Conservation (phyloP, 2,797 vertebrate species). For the Allochrocebus solatus region DNA sequence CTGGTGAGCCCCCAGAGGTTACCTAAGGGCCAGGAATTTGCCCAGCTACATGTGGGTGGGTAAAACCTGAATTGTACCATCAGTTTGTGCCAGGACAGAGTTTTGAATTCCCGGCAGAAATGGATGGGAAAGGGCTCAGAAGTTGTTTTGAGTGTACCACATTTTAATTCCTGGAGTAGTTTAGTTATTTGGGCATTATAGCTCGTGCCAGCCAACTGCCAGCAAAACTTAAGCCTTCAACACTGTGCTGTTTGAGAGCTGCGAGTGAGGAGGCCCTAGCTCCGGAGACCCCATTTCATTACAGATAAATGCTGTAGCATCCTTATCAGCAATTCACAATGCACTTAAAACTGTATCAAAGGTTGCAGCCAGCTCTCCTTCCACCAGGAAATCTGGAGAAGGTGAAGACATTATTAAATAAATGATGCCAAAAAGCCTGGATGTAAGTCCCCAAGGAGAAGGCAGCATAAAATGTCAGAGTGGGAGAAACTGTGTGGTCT, state of each 20-base stretch:
- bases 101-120: constrained; percentile 53
- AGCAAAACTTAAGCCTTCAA: constrained; percentile 21
- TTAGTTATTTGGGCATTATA: constrained; percentile 3
- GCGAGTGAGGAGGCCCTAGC: neutral
- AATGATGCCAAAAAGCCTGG: constrained; percentile 19
- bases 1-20: neutral
- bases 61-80: neutral
- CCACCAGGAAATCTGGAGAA: constrained; percentile 38
- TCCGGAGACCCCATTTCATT: constrained; percentile 31
- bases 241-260: neutral
- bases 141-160: neutral
- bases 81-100: constrained; percentile 1
- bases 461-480: constrained; percentile 46
- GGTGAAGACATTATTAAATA: neutral
- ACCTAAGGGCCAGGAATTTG: neutral
- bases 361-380: constrained; percentile 11
- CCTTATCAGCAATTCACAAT: neutral
- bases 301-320: neutral
- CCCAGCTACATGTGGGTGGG: neutral
- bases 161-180: constrained; percentile 38
- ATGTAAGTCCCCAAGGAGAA: neutral
- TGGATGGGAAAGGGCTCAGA: constrained; percentile 18
- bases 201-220: neutral
- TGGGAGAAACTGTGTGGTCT: neutral
- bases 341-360: constrained; percentile 3